A percentile compares a stretch with the other conserved stretches of the same genome.
Conservation (phyloP, 1,140 invertebrate species). For the Drosophila sulfurigaster region DNA sequence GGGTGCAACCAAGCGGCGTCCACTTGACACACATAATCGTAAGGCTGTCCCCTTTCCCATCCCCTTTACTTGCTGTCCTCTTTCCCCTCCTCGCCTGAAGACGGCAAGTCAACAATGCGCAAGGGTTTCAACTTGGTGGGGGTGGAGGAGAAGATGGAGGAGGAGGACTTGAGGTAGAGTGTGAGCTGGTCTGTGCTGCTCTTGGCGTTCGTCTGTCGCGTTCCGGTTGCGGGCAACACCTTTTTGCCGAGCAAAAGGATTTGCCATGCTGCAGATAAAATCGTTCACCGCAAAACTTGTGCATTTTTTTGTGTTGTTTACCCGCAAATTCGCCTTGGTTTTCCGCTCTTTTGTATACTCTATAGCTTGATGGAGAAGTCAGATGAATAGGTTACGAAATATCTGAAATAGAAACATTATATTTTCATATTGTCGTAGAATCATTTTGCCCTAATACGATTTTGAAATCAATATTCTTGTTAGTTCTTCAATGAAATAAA, state of each 20-base stretch:
- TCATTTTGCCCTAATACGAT: too few relatives aligned
- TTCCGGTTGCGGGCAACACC: conserved; percentile 68
- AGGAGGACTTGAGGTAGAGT: neutral
- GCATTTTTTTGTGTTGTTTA: conserved; percentile 21
- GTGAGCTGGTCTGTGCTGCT: conserved; percentile 24
- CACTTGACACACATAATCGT: conserved; percentile 73
- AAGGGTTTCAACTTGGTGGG: conserved; percentile 12
- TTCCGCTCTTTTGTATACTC: conserved; percentile 12
- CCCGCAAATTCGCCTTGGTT: conserved; percentile 11
- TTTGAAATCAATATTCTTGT: too few relatives aligned
- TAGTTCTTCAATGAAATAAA: too few relatives aligned
- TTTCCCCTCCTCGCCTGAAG: conserved; percentile 11
- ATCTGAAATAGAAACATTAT: neutral
- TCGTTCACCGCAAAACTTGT: conserved; percentile 47
- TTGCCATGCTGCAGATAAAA: conserved; percentile 68
- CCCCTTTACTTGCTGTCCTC: neutral
- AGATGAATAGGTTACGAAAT: neutral
- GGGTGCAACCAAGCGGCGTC: conserved; percentile 51
- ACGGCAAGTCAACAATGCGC: conserved; percentile 50
- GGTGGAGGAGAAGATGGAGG: neutral
- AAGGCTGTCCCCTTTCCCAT: neutral
- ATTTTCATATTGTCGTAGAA: too few relatives aligned
- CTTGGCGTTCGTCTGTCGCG: conserved; percentile 43
- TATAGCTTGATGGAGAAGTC: neutral
- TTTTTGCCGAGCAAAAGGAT: conserved; percentile 58